These are phyloP conservation scores for Microtus ochrogaster DNA, from an alignment of 2,113 vertebrate species.

Conservation along the genomic window DNA sequence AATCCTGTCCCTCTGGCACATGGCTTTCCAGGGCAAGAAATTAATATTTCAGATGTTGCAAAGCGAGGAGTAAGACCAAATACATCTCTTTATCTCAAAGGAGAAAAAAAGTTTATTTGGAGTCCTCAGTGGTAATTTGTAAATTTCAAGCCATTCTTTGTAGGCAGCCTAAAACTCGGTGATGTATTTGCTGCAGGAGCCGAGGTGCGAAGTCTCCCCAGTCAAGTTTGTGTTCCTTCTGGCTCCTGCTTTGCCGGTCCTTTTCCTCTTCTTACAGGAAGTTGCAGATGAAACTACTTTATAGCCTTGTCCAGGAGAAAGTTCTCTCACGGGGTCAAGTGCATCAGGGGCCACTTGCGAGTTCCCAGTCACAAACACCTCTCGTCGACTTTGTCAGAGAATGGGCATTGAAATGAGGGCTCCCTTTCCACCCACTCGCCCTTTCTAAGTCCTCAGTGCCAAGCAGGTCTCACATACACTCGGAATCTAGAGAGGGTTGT, in stretches of 20 bases:
- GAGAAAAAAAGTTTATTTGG: neutral
- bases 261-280: neutral
- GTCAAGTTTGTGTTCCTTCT: neutral
- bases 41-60: neutral
- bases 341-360: rapidly evolving
- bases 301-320: neutral
- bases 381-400: neutral
- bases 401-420: rapidly evolving
- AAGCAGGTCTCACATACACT: neutral
- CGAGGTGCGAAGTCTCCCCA: rapidly evolving
- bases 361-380: rapidly evolving
- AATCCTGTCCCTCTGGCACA: neutral
- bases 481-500: neutral
- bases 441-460: rapidly evolving
- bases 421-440: rapidly evolving
- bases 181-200: too few relatives aligned
- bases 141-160: neutral
- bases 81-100: neutral
- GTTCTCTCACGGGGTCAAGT: rapidly evolving
- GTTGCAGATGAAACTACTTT: neutral
- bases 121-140: neutral
- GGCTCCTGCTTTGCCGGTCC: neutral
- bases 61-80: neutral
- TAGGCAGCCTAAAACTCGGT: rapidly evolving
- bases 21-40: neutral